Evolutionary conservation across 1,140 invertebrate genomes (phyloP), one percentile per base, ranked within the genome.

Genomic region (Drosophila sp.): DNA sequence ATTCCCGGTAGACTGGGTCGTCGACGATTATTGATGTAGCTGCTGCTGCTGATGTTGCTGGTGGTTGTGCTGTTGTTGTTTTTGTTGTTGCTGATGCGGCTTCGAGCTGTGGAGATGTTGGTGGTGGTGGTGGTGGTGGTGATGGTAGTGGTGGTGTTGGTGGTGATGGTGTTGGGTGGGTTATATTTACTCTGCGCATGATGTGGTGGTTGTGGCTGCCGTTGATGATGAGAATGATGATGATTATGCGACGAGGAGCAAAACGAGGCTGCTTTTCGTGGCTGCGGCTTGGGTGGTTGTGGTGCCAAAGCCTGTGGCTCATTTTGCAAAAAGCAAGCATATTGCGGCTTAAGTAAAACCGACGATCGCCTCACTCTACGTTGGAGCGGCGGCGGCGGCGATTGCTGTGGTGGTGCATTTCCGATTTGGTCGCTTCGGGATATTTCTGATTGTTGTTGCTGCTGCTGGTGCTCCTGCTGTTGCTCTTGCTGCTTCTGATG

Each of bases 311-410:
- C 11, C 60, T 44, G 41, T 60, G 67, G 65, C 58, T 87, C 86
- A 44, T 89, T 63, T 60, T 90, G 79, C 47, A 91, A 61, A 54
- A 91, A 91, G 60, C 90, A 90, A 23, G 90, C 90, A 50, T 91
- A 91, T 69, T 91, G 86, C 1, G 90, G 90, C 64, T 91, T 91
- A 10, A 76, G 61, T 40, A 91, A 68, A 33, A 91, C 86, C 38
- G 83, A 68, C 5, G 90, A 27, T 17, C 44, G 79, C 29, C 73
- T 58, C 17, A 63, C 65, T 73, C 90, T 91, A 78, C 84, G 79
- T 35, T 65, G 78, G 50, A 55, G 76, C 72, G 33, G 60, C 11
- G 60, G 58, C 41, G 44, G 77, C 47, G 54, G 29, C 25, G 32
- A 2, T 71, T 54, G 23, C 11, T 6, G 2, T 60, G 35, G 3